Conservation (phyloP, 2,888 invertebrate genomes). For the Metacarcinus magister region DNA sequence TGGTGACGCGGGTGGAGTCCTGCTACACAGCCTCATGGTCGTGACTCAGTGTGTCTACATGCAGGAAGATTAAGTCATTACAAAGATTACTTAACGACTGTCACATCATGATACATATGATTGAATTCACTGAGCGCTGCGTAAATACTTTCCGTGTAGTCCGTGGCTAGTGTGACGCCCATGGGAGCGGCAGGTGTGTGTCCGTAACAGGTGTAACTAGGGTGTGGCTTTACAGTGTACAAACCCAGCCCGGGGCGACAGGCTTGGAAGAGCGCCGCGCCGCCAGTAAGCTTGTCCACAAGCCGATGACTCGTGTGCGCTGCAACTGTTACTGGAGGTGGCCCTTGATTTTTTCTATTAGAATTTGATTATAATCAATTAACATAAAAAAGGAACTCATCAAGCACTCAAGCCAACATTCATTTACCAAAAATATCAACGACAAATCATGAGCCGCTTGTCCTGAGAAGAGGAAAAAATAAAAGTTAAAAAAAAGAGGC, state of each 20-base stretch:
- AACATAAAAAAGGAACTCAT: conserved; percentile 40
- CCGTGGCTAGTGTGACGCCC: background rate
- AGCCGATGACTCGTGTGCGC: background rate
- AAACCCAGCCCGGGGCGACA: background rate
- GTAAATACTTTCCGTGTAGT: background rate
- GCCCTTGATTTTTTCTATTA: conserved; percentile 31
- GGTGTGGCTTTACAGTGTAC: background rate
- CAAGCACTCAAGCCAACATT: conserved; percentile 39
- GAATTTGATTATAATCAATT: conserved; percentile 62
- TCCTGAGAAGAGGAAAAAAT: conserved; percentile 32
- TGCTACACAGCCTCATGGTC: too few species aligned
- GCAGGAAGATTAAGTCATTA: background rate
- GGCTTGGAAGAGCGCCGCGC: background rate
- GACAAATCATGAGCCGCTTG: conserved; percentile 43
- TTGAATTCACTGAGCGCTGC: background rate
- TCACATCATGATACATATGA: background rate
- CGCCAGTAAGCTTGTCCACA: background rate
- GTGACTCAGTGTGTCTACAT: background rate
- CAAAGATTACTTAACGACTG: background rate
- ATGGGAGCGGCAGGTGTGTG: background rate
- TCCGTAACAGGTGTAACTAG: background rate
- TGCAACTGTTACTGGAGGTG: background rate
- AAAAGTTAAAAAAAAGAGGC: conserved; percentile 46
- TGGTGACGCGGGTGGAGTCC: background rate
- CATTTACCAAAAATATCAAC: conserved; percentile 40